Conservation (phyloP, 2,797 vertebrate genomes). For the Coregonus suidteri region DNA sequence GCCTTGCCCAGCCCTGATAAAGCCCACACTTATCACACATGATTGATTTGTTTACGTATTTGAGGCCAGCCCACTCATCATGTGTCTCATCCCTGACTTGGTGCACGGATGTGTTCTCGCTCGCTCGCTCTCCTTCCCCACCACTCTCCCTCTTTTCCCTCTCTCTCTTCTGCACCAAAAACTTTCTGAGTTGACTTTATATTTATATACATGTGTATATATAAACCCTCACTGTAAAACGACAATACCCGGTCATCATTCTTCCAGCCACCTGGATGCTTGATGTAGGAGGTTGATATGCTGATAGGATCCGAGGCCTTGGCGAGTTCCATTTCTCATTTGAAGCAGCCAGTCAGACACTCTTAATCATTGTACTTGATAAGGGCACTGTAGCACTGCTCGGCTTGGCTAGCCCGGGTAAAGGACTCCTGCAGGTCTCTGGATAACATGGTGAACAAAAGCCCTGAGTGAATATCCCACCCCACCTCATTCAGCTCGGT, state of each 20-base stretch:
- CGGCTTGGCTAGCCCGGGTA: neutral
- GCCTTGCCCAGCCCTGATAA: slow-evolving; percentile 38
- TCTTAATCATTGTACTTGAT: slow-evolving; percentile 16
- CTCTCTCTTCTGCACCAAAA: slow-evolving; percentile 16
- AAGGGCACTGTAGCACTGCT: slow-evolving; percentile 4
- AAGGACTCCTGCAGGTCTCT: neutral
- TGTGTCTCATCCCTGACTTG: slow-evolving; percentile 45
- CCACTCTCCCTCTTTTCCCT: slow-evolving; percentile 7
- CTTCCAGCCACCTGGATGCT: slow-evolving; percentile 24
- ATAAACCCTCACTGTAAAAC: slow-evolving; percentile 22
- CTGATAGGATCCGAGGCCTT: slow-evolving; percentile 24
- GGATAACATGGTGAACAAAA: slow-evolving; percentile 22
- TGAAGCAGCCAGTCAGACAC: slow-evolving; percentile 8
- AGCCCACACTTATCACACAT: slow-evolving; percentile 40
- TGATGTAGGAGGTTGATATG: slow-evolving; percentile 19
- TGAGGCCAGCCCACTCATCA: slow-evolving; percentile 42
- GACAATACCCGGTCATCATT: slow-evolving; percentile 35
- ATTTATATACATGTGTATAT: slow-evolving; percentile 17
- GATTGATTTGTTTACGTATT: slow-evolving; percentile 49
- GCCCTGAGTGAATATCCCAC: neutral
- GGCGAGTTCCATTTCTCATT: slow-evolving; percentile 24
- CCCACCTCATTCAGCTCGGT: slow-evolving; percentile 1
- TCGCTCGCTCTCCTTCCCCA: neutral
- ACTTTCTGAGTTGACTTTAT: slow-evolving; percentile 23
- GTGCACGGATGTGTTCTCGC: slow-evolving; percentile 25